These are phyloP conservation scores for Muscicapa adusta DNA, from an alignment of 2,113 vertebrate species.

Conservation along the genomic window DNA sequence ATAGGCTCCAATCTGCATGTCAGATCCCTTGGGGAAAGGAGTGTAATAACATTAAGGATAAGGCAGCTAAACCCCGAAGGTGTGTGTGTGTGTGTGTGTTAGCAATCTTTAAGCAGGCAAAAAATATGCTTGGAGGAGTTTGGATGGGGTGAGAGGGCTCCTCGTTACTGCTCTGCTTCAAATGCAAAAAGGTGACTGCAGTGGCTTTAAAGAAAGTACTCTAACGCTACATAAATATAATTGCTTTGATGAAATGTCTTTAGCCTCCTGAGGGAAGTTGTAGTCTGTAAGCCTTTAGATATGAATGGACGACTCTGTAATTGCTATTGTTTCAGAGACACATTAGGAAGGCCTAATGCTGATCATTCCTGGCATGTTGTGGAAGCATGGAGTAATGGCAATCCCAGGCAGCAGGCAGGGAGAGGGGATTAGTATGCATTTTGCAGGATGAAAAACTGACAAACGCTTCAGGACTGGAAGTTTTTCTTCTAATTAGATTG, in stretches of 20 bases:
- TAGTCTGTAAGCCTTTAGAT: slow-evolving; percentile 52
- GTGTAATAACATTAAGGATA: slow-evolving; percentile 6
- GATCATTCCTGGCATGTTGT: slow-evolving; percentile 20
- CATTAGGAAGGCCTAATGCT: slow-evolving; percentile 42
- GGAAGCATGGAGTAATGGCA: background rate
- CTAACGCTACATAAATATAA: slow-evolving; percentile 58
- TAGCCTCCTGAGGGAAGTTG: slow-evolving; percentile 59
- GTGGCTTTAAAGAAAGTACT: slow-evolving; percentile 8
- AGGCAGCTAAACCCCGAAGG: background rate
- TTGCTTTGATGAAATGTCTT: slow-evolving; percentile 60
- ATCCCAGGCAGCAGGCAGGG: background rate
- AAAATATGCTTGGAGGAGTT: background rate
- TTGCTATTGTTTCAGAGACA: slow-evolving; percentile 54
- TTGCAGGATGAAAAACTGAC: slow-evolving; percentile 11
- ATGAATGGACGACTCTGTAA: slow-evolving; percentile 56
- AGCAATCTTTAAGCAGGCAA: slow-evolving; percentile 11
- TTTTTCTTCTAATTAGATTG: slow-evolving; percentile 19
- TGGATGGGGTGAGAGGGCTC: background rate
- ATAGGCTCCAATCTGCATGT: slow-evolving; percentile 33
- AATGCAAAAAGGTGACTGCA: background rate
- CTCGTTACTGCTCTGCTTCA: background rate
- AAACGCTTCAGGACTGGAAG: slow-evolving; percentile 4
- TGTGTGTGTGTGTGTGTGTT: background rate
- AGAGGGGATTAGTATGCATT: background rate
- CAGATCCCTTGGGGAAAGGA: background rate